A percentile compares a stretch with the other conserved stretches of the same genome.
Evolutionary conservation across 2,797 vertebrate species (phyloP).

Genomic region (Muscicapa striata): DNA sequence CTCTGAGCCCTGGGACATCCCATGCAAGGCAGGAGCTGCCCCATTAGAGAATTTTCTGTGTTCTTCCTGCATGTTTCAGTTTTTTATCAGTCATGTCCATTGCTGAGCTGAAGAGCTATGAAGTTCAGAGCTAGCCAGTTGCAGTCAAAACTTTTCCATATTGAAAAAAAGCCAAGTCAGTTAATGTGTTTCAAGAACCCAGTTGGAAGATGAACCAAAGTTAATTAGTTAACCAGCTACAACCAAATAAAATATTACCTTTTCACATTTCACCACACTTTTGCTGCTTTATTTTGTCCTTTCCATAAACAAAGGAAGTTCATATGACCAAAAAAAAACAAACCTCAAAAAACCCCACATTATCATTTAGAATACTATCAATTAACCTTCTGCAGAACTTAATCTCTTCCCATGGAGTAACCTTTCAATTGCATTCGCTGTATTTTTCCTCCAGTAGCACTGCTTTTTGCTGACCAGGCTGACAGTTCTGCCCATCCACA

Average conservation of each 20-base stretch:
- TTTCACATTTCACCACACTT: not conserved
- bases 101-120: not conserved
- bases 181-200: not conserved
- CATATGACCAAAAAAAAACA: not conserved
- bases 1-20: not conserved
- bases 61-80: not conserved
- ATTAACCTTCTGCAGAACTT: not conserved
- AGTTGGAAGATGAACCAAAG: not conserved
- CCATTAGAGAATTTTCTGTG: not conserved
- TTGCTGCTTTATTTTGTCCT: not conserved
- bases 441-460: not conserved
- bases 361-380: not conserved
- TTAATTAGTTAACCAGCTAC: not conserved
- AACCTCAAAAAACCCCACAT: not conserved
- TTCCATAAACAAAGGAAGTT: not conserved
- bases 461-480: not conserved
- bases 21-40: not conserved
- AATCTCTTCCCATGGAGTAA: not conserved
- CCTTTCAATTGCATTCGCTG: not conserved
- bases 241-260: not conserved
- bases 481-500: not conserved
- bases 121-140: not conserved
- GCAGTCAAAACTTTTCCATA: not conserved
- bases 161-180: not conserved
- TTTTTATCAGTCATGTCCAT: not conserved